These are phyloP conservation scores for Pedionomus torquatus DNA, from an alignment of 2,113 vertebrate genomes.

Conservation along the genomic window DNA sequence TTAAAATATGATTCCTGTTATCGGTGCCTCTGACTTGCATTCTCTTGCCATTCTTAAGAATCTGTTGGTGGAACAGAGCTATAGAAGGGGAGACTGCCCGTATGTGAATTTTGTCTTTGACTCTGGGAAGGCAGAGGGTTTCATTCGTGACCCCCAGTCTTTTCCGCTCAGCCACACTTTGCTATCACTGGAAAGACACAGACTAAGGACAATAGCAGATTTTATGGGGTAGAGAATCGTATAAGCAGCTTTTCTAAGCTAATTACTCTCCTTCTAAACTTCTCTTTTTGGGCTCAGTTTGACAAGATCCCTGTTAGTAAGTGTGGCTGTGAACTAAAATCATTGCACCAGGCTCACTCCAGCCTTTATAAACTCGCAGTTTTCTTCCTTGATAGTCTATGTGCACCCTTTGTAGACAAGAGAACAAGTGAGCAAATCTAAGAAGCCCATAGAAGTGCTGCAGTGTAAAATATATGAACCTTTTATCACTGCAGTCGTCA, in stretches of 20 bases:
- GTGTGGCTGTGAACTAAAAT: not conserved
- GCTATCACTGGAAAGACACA: not conserved
- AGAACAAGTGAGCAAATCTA: not conserved
- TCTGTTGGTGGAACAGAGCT: not conserved
- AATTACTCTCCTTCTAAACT: not conserved
- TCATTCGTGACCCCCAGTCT: not conserved
- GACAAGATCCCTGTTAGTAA: not conserved
- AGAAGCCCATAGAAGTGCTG: not conserved
- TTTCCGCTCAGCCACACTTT: not conserved
- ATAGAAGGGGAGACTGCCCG: not conserved
- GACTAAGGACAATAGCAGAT: not conserved
- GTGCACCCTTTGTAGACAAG: not conserved
- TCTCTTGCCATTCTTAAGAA: not conserved
- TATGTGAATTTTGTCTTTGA: not conserved
- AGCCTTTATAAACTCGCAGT: not conserved
- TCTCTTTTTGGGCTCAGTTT: not conserved
- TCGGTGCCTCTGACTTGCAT: not conserved
- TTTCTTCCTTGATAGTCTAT: not conserved
- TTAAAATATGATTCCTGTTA: not conserved
- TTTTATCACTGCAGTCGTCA: not conserved
- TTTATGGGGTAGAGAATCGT: not conserved
- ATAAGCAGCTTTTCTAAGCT: not conserved
- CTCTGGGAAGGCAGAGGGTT: not conserved
- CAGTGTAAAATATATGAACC: not conserved
- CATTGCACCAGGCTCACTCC: not conserved